Conservation (phyloP, 2,113 vertebrate genomes). For the Poeciliopsis prolifica region DNA sequence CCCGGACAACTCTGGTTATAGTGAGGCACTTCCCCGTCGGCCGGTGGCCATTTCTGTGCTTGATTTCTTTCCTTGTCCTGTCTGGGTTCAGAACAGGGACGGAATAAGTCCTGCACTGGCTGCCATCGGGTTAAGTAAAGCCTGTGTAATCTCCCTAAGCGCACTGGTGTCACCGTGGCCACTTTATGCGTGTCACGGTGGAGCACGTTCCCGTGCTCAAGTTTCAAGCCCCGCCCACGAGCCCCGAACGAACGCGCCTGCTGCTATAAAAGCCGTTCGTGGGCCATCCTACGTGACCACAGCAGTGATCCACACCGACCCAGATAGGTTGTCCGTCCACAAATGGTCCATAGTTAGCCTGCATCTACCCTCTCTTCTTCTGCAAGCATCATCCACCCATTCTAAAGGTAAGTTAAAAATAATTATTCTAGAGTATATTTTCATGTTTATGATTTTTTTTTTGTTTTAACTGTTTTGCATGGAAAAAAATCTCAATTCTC, state of each 20-base stretch:
- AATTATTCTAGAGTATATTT: background rate
- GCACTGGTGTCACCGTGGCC: conserved; percentile 11
- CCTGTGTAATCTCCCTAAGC: background rate
- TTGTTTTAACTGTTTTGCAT: background rate
- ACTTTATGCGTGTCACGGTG: background rate
- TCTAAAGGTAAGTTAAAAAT: conserved; percentile 48
- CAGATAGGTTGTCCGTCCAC: conserved; percentile 15
- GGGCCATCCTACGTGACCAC: rapidly evolving
- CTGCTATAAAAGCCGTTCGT: conserved; percentile 25
- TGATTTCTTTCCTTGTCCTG: background rate
- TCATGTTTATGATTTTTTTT: background rate
- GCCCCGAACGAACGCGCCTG: conserved; percentile 1
- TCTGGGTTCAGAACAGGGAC: too few relatives aligned
- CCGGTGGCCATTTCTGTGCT: background rate
- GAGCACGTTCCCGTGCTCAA: conserved; percentile 23
- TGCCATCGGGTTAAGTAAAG: conserved; percentile 15
- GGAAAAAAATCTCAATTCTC: background rate
- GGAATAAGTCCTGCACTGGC: background rate
- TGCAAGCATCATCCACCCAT: conserved; percentile 28
- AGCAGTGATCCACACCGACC: conserved; percentile 27
- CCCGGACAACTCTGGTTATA: too few relatives aligned
- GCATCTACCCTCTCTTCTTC: conserved; percentile 62
- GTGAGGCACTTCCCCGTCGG: too few relatives aligned
- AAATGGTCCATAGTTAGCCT: conserved; percentile 70
- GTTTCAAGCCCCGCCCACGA: conserved; percentile 25